A percentile compares a stretch with the other conserved stretches of the same genome.
Evolutionary conservation across 2,113 vertebrate species (phyloP).

Genomic region (Steatornis caripensis): DNA sequence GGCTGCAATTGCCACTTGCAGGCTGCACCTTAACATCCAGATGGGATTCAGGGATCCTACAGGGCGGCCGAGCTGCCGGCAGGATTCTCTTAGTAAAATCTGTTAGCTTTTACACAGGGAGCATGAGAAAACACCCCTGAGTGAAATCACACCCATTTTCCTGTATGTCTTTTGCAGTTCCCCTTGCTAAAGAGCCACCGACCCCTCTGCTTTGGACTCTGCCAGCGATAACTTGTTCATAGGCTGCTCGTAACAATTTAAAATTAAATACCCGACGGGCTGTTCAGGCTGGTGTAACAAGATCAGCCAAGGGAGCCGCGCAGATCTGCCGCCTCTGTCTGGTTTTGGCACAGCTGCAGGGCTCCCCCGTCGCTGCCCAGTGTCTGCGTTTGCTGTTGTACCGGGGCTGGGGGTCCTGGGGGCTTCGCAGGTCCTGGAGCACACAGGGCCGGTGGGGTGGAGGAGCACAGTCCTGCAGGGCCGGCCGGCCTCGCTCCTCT

Average conservation of each 20-base stretch:
- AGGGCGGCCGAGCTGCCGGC: neutral
- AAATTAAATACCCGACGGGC: neutral
- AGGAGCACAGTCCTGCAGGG: neutral
- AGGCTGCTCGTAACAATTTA: neutral
- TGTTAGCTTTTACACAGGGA: neutral
- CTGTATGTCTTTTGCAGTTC: neutral
- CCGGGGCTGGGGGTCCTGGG: neutral
- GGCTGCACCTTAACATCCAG: neutral
- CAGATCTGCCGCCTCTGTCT: neutral
- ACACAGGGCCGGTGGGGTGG: accelerated
- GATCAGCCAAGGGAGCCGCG: neutral
- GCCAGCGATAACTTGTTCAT: neutral
- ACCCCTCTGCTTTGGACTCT: neutral
- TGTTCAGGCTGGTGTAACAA: accelerated
- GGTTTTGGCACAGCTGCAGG: accelerated
- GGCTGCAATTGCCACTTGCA: neutral
- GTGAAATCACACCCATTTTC: neutral
- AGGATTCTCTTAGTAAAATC: neutral
- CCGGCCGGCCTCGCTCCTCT: accelerated
- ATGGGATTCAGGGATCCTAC: neutral
- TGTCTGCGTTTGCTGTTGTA: neutral
- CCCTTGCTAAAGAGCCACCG: neutral
- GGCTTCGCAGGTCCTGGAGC: neutral
- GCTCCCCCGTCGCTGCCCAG: neutral
- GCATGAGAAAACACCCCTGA: neutral